Conservation (phyloP, 2,113 vertebrate species). For the Xerus inauris region DNA sequence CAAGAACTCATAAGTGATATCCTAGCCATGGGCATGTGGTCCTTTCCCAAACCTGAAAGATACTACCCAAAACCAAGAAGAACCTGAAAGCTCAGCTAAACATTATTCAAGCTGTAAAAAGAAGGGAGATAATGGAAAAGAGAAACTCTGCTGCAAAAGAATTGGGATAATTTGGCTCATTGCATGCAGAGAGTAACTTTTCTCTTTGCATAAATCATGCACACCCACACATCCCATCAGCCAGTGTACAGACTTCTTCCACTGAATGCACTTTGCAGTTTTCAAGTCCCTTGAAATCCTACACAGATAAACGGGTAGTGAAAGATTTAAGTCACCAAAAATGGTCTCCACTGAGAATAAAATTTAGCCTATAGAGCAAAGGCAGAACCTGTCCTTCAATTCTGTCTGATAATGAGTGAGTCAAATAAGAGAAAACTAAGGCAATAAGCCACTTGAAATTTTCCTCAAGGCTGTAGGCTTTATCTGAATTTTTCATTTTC, state of each 20-base stretch:
- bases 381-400: conserved; percentile 62
- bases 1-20: neutral
- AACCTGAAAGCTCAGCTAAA: conserved; percentile 48
- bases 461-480: conserved; percentile 64
- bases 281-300: conserved; percentile 19
- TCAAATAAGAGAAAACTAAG: conserved; percentile 49
- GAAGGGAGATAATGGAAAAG: neutral
- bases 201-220: conserved; percentile 40
- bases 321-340: neutral
- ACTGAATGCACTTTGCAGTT: neutral
- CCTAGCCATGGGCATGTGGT: neutral
- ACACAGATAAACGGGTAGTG: neutral
- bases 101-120: conserved; percentile 42
- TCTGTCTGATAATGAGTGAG: neutral
- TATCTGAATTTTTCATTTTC: conserved; percentile 65
- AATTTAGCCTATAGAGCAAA: conserved; percentile 39
- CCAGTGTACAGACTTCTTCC: neutral
- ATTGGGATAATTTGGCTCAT: conserved; percentile 48
- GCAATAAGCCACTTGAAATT: conserved; percentile 61
- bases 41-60: conserved; percentile 12
- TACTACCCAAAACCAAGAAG: conserved; percentile 28
- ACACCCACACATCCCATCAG: conserved; percentile 48
- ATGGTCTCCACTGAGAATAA: conserved; percentile 5
- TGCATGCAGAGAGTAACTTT: conserved; percentile 36
- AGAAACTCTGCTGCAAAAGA: conserved; percentile 30